Base-by-base conservation (phyloP, 2,113 vertebrate species). In the Albula goreensis region DNA sequence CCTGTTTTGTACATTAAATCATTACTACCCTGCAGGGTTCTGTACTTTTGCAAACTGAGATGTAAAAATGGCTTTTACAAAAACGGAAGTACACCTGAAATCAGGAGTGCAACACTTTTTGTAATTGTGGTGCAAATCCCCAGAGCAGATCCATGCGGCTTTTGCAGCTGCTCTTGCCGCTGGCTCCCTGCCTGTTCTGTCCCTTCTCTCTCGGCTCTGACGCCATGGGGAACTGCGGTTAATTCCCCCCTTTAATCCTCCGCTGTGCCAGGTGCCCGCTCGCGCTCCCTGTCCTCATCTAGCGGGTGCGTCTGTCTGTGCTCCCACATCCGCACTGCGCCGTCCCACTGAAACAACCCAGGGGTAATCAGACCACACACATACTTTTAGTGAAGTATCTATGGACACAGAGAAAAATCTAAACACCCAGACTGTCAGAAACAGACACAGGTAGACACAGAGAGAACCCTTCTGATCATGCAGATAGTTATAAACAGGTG, bases 271-370 rank as follows among this genome's bases (percentile, higher is more conserved):
- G 80, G 57, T 80, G 86, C 90, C 66, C 85, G 85, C 81, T 92
- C 93, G 31, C 92, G 63, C 81, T 92, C 93, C 41, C 95, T 84
- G 79, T 95, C 93, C 87, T 93, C 94, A 17, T 95, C 94, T 63
- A 96, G 94, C 78, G 95, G 97, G 85, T 97, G 96, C 2, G 93
- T 94, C 89, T 97, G 96, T 88, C 93, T 92, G 90, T 98, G 96
- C 88, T 97, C 96, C 97, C 97, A 98, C 83, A 97, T 92, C 25
- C 95, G 94, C 70, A 98, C 93, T 2, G 93, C 96, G 66, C 97
- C 96, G 0, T 98, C 97, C 97, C 97, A 98, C 97, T 98, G 83
- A 57, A 88, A 22, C 41, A 48, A 86, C 3, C 50, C 50, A 50
- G 0, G n/a, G 87, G 90, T 84, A n/a, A 89, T 17, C 19, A 2